Conservation (phyloP, 92 coral and sea anemone genomes). For the Phenganax subtilis region DNA sequence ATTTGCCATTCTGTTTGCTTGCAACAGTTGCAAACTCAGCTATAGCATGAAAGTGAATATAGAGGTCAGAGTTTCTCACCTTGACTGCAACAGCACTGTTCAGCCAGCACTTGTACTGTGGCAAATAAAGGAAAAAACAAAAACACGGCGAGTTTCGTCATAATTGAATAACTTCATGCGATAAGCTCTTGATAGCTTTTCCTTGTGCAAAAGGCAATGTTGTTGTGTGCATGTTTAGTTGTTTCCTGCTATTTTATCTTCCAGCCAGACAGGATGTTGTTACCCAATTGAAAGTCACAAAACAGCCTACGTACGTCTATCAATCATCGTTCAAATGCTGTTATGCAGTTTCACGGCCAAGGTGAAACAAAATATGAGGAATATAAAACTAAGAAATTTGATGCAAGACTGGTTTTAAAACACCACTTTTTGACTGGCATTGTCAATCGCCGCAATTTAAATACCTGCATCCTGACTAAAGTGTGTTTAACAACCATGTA, state of each 20-base stretch:
- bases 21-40: too few species aligned
- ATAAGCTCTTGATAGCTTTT: background rate
- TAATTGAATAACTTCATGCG: background rate
- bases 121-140: background rate
- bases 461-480: too few species aligned
- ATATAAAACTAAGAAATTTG: too few species aligned
- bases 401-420: too few species aligned
- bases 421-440: too few species aligned
- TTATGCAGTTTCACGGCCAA: too few species aligned
- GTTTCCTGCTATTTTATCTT: background rate
- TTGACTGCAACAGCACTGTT: background rate
- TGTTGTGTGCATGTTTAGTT: background rate
- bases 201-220: background rate
- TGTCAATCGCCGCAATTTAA: too few species aligned
- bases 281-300: background rate
- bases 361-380: too few species aligned
- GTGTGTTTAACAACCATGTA: too few species aligned
- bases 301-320: background rate
- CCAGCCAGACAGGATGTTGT: background rate
- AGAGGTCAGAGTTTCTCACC: too few species aligned
- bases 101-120: background rate
- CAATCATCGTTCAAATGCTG: background rate
- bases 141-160: background rate
- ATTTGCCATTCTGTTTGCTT: too few species aligned
- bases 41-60: too few species aligned